Evolutionary conservation across 2,797 vertebrate species (phyloP).

Genomic region (Delichon dasypus): DNA sequence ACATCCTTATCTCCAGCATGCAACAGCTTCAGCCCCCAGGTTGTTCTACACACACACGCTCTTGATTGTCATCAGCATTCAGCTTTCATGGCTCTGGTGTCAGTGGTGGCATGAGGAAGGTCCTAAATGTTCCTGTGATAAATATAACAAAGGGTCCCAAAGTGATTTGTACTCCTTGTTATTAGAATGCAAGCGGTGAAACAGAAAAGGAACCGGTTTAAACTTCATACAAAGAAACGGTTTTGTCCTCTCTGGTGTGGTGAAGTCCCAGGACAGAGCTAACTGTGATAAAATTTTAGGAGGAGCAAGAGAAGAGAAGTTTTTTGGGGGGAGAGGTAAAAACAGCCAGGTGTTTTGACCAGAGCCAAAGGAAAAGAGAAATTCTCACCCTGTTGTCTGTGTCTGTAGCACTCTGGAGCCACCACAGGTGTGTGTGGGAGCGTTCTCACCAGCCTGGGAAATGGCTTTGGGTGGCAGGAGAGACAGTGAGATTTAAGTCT

Average conservation of each 20-base stretch:
- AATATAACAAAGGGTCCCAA: background rate
- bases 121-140: background rate
- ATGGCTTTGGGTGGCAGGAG: background rate
- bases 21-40: background rate
- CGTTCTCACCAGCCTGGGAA: background rate
- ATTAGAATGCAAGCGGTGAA: background rate
- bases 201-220: background rate
- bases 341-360: background rate
- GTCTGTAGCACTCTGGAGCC: accelerated
- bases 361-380: background rate
- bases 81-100: background rate
- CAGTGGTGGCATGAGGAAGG: background rate
- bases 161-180: background rate
- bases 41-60: background rate
- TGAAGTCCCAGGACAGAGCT: background rate
- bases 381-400: background rate
- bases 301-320: background rate
- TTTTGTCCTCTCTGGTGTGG: background rate
- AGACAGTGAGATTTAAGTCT: background rate
- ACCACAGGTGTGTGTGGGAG: background rate
- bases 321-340: background rate
- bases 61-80: background rate
- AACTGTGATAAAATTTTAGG: background rate
- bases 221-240: background rate
- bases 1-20: accelerated